Conservation (phyloP, 2,888 invertebrate genomes). For the Epinotia ramella region DNA sequence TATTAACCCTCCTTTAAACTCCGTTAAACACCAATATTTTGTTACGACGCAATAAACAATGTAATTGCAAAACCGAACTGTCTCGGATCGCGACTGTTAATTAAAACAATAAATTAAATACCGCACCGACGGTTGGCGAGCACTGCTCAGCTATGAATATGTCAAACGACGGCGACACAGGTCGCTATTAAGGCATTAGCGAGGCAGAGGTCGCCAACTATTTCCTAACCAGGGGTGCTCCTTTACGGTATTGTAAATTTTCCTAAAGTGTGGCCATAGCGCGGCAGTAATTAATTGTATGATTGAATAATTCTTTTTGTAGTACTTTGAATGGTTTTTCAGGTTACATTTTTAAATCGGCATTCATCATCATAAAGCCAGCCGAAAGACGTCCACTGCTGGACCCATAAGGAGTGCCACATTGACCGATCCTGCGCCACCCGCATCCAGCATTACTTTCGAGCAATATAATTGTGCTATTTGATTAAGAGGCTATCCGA, state of each 20-base stretch:
- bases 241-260: slow-evolving; percentile 75
- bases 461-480: too few species aligned
- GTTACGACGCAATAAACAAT: slow-evolving; percentile 61
- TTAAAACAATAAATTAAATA: slow-evolving; percentile 75
- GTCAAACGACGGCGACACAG: slow-evolving; percentile 64
- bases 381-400: too few species aligned
- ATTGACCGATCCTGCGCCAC: too few species aligned
- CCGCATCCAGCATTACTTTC: too few species aligned
- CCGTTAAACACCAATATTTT: slow-evolving; percentile 41
- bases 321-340: too few species aligned
- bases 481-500: too few species aligned
- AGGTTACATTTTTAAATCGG: too few species aligned
- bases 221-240: slow-evolving; percentile 62
- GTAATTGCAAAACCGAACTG: slow-evolving; percentile 65
- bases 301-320: neutral
- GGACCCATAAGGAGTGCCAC: too few species aligned
- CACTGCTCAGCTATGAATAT: slow-evolving; percentile 68
- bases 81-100: slow-evolving; percentile 68
- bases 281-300: slow-evolving; percentile 25
- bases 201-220: slow-evolving; percentile 73
- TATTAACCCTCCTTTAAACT: slow-evolving; percentile 32
- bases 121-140: slow-evolving; percentile 45
- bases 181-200: slow-evolving; percentile 65
- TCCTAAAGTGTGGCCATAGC: slow-evolving; percentile 63
- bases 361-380: too few species aligned